Evolutionary conservation across 2,113 vertebrate genomes (phyloP), one percentile per base, ranked within the genome.

Genomic region (Epinephelus moara): DNA sequence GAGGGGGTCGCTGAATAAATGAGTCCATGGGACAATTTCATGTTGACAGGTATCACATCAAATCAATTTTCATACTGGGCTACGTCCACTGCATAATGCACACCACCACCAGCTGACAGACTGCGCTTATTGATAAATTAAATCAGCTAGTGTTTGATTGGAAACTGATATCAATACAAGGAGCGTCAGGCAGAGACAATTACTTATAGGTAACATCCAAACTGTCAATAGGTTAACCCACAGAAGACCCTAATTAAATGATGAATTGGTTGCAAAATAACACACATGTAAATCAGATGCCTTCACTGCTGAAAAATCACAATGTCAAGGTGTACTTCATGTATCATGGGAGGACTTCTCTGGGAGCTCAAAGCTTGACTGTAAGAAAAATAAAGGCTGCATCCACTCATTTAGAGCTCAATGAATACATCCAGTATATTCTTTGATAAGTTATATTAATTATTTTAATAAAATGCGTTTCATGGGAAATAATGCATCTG

Each of bases 11-110:
- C 14, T 70, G 47, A 30, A 75, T 53, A 52, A 47, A 80, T 80
- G 7, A 71, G 9, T 27, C 23, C 18, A 66, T 18, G 33, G 18
- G 30, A n/a, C 11, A 27, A 57, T 83, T 76, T 7, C 1, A 63
- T 33, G 72, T 55, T 84, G 62, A 64, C 52, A 75, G 30, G 53
- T 56, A 62, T 73, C 27, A 56, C 12, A 78, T 67, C 42, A 7
- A 57, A 64, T 76, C 7, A 12, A 17, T 64, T 27, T 25, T 30
- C n/a, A 17, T 17, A 49, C 12, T 19, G 17, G 23, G 37, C 2
- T 40, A 9, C 57, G 23, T 57, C 21, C 47, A 63, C 52, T 63
- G 53, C 12, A n/a, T 15, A 30, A 25, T 30, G 21, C 47, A 33
- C 60, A 42, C 52, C 67, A 55, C 9, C 53, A 42, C 40, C 19